Conservation (phyloP, 2,797 vertebrate species). For the Notolepis coatsorum region DNA sequence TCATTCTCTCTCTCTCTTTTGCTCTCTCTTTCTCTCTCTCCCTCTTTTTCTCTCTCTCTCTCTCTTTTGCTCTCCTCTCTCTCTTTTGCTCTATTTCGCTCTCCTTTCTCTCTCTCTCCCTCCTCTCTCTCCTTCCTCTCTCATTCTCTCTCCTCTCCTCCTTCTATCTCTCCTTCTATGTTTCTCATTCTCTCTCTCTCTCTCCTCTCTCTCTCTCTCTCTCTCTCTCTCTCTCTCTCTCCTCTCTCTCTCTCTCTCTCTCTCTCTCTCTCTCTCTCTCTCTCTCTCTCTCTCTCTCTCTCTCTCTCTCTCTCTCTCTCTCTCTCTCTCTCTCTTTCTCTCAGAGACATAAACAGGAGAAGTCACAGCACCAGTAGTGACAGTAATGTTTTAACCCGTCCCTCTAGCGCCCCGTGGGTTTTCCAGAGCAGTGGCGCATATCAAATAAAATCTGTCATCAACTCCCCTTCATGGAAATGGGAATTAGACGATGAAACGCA, state of each 20-base stretch:
- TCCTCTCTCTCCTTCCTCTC: too few species aligned
- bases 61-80: background rate
- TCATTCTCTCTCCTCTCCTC: background rate
- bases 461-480: background rate
- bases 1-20: background rate
- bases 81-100: too few species aligned
- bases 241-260: background rate
- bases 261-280: background rate
- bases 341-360: too few species aligned
- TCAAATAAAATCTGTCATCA: background rate
- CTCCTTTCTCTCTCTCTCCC: too few species aligned
- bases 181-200: background rate
- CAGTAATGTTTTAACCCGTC: background rate
- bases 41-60: background rate
- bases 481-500: too few species aligned
- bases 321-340: background rate
- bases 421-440: background rate
- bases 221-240: background rate
- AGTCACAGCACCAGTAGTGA: background rate
- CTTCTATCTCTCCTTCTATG: too few species aligned
- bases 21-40: background rate
- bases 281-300: background rate
- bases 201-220: background rate
- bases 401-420: background rate
- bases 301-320: background rate